Conservation (phyloP, 2,888 invertebrate species). For the Amblyjoppa proteus region DNA sequence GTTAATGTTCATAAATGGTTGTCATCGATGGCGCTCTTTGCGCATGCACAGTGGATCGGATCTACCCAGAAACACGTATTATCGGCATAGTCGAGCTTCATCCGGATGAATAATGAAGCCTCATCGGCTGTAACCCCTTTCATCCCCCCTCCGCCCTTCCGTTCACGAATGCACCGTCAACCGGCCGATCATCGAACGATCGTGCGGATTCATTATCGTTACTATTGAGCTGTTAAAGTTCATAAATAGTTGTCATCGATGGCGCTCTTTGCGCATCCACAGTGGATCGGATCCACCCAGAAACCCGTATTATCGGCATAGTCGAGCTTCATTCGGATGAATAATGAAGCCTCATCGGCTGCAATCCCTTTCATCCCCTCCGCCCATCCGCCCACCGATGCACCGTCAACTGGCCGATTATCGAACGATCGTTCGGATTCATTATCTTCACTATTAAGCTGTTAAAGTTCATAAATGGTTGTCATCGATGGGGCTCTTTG, state of each 20-base stretch:
- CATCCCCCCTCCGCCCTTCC: neutral
- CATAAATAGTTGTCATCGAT: too few species aligned
- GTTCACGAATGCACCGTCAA: neutral
- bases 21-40: too few species aligned
- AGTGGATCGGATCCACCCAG: too few species aligned
- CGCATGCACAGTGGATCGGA: too few species aligned
- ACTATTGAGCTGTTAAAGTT: neutral
- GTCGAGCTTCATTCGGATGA: conserved; percentile 82
- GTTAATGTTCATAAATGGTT: too few species aligned
- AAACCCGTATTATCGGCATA: conserved; percentile 84
- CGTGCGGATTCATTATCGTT: neutral
- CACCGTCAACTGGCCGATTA: conserved; percentile 5
- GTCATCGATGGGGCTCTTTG: too few species aligned
- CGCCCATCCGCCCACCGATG: neutral
- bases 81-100: conserved; percentile 84
- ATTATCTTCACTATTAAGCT: too few species aligned
- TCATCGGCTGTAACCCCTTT: conserved; percentile 65
- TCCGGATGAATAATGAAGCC: conserved; percentile 83
- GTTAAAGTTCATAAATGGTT: too few species aligned
- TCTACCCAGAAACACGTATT: conserved; percentile 77
- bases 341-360: conserved; percentile 81
- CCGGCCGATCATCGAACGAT: conserved; percentile 20
- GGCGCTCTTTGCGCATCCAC: too few species aligned
- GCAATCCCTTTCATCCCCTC: conserved; percentile 18
- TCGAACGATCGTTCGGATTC: conserved; percentile 3